phyloP scores from a whole-genome alignment of 2,113 vertebrate species.

The Centrocercus urophasianus region DNA sequence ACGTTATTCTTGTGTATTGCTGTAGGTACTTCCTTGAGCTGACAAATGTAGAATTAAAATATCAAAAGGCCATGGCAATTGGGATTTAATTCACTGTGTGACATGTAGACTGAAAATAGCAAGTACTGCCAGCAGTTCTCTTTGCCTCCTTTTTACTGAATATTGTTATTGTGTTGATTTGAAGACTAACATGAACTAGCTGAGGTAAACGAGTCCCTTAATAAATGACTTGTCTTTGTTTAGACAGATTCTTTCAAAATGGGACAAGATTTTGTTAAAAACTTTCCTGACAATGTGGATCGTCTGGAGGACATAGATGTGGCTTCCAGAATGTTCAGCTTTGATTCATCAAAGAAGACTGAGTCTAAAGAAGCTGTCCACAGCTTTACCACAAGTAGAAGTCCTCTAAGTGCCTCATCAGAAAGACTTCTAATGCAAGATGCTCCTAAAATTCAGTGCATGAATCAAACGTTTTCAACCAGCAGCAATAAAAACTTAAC shows the following conservation, averaged over 20 bases:
- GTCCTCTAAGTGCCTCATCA: slow-evolving; percentile 57
- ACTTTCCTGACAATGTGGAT: slow-evolving; percentile 75
- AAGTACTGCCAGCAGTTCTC: neutral
- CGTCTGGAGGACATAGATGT: slow-evolving; percentile 76
- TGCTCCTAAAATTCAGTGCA: slow-evolving; percentile 64
- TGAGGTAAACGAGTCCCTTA: neutral
- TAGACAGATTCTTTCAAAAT: slow-evolving; percentile 96
- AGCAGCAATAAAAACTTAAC: slow-evolving; percentile 59
- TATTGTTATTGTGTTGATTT: neutral
- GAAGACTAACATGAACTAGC: neutral
- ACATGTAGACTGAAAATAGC: neutral
- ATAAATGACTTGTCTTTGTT: slow-evolving; percentile 32
- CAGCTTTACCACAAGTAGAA: slow-evolving; percentile 61
- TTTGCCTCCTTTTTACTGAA: neutral
- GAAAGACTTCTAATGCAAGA: slow-evolving; percentile 70
- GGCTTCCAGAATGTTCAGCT: slow-evolving; percentile 73
- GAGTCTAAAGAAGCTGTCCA: slow-evolving; percentile 52
- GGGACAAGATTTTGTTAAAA: slow-evolving; percentile 86
- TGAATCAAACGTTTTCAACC: slow-evolving; percentile 78
- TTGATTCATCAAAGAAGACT: slow-evolving; percentile 54
- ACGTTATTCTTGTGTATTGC: neutral
- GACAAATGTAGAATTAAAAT: neutral
- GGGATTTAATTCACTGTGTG: neutral
- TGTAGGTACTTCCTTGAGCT: neutral
- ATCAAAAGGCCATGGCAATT: neutral